Conservation (phyloP, 2,888 invertebrate species). For the Drosophila paramelanica region DNA sequence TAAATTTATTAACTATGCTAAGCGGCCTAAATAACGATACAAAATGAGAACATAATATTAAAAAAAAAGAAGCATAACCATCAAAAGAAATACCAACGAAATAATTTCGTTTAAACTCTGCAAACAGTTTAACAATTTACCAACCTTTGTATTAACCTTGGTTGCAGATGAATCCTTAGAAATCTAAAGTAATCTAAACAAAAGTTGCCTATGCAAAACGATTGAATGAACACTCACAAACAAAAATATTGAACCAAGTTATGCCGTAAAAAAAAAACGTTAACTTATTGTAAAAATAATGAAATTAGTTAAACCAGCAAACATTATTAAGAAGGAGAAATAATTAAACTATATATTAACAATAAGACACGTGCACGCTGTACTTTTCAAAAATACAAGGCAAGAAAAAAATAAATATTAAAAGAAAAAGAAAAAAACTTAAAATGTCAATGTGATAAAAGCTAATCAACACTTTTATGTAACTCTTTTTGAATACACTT, state of each 20-base stretch:
- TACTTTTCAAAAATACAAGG: conserved; percentile 71
- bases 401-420: conserved; percentile 45
- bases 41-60: conserved; percentile 35
- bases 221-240: conserved; percentile 33
- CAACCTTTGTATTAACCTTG: conserved; percentile 33
- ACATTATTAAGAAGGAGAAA: conserved; percentile 36
- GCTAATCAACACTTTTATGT: conserved; percentile 73
- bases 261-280: conserved; percentile 53
- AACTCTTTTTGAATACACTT: conserved; percentile 62
- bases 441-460: conserved; percentile 75
- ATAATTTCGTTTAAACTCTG: conserved; percentile 59
- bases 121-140: conserved; percentile 44
- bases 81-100: conserved; percentile 50
- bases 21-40: conserved; percentile 58
- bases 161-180: conserved; percentile 53
- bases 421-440: conserved; percentile 40
- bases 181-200: conserved; percentile 42
- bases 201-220: conserved; percentile 69
- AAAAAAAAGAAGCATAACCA: conserved; percentile 28
- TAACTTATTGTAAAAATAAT: conserved; percentile 71
- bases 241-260: conserved; percentile 28
- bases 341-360: conserved; percentile 55
- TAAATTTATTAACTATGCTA: conserved; percentile 67
- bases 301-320: conserved; percentile 46
- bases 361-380: conserved; percentile 74